Evolutionary conservation across 2,797 vertebrate species (phyloP).

Genomic region (Spea hammondii): DNA sequence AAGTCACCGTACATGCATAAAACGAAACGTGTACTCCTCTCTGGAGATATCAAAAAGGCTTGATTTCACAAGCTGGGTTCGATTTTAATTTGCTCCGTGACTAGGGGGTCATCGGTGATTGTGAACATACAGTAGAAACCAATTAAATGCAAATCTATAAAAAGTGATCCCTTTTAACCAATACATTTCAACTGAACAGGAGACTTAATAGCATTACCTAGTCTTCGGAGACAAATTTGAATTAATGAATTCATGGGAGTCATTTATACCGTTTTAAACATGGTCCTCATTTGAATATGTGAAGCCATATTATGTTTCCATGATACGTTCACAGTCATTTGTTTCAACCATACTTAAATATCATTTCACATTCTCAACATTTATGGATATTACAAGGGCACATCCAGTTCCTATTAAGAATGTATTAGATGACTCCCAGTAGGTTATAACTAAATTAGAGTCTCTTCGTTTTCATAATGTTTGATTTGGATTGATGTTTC

Average conservation of each 20-base stretch:
- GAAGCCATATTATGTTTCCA: conserved; percentile 33
- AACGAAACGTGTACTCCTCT: conserved; percentile 39
- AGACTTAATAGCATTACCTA: conserved; percentile 23
- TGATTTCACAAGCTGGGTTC: conserved; percentile 27
- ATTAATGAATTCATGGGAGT: conserved; percentile 17
- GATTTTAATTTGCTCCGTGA: conserved; percentile 12
- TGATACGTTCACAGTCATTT: conserved; percentile 12
- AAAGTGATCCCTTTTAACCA: conserved; percentile 25
- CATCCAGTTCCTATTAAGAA: conserved; percentile 7
- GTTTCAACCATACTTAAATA: conserved; percentile 17
- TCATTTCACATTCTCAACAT: conserved; percentile 25
- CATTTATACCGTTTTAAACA: conserved; percentile 16
- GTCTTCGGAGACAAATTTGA: conserved; percentile 27
- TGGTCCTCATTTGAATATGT: conserved; percentile 17
- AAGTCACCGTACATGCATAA: conserved; percentile 32
- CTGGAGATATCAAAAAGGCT: conserved; percentile 33
- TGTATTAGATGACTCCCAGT: conserved; percentile 20
- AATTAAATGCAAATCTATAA: conserved; percentile 40
- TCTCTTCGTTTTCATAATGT: background rate
- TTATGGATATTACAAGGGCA: conserved; percentile 16
- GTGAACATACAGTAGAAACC: conserved; percentile 25
- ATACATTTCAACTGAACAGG: conserved; percentile 25
- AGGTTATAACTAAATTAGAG: conserved; percentile 6
- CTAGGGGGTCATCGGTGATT: conserved; percentile 4
- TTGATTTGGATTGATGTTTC: conserved; percentile 22